Conservation (phyloP, 2,888 invertebrate genomes). For the Sthenelais limicola region DNA sequence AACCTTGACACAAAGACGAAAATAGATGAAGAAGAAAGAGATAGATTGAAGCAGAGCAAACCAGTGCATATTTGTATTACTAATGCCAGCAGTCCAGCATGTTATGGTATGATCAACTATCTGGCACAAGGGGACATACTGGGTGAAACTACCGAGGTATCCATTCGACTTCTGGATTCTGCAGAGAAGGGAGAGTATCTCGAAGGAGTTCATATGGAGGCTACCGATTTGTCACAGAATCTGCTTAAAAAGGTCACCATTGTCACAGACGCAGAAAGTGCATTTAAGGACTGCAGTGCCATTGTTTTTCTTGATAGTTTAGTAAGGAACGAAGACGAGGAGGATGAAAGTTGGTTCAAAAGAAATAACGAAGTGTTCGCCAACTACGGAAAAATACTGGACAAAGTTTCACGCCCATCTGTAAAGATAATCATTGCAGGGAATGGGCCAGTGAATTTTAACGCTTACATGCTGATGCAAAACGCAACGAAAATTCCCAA, state of each 20-base stretch:
- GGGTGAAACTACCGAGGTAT: slow-evolving; percentile 60
- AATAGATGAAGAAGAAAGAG: slow-evolving; percentile 60
- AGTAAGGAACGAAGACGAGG: slow-evolving; percentile 42
- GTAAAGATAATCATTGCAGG: slow-evolving; percentile 67
- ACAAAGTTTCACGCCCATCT: slow-evolving; percentile 58
- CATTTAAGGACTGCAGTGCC: slow-evolving; percentile 62
- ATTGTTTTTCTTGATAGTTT: slow-evolving; percentile 59
- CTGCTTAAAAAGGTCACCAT: slow-evolving; percentile 55
- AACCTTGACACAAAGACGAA: slow-evolving; percentile 62
- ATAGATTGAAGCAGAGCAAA: slow-evolving; percentile 55
- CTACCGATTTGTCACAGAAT: slow-evolving; percentile 61
- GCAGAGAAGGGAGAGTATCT: slow-evolving; percentile 53
- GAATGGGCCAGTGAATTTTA: slow-evolving; percentile 67
- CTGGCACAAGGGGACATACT: slow-evolving; percentile 65
- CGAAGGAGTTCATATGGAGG: slow-evolving; percentile 66
- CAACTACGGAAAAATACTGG: slow-evolving; percentile 57
- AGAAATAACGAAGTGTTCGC: slow-evolving; percentile 59
- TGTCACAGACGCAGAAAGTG: slow-evolving; percentile 55
- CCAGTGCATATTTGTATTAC: slow-evolving; percentile 68
- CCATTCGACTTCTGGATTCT: slow-evolving; percentile 60
- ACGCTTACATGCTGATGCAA: slow-evolving; percentile 61
- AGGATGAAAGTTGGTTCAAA: slow-evolving; percentile 58
- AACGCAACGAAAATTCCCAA: slow-evolving; percentile 62
- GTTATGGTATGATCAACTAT: slow-evolving; percentile 59
- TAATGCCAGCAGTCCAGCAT: slow-evolving; percentile 61